Evolutionary conservation across 2,888 invertebrate species (phyloP), one percentile per base, ranked within the genome.

Genomic region (Rotaria sp.): DNA sequence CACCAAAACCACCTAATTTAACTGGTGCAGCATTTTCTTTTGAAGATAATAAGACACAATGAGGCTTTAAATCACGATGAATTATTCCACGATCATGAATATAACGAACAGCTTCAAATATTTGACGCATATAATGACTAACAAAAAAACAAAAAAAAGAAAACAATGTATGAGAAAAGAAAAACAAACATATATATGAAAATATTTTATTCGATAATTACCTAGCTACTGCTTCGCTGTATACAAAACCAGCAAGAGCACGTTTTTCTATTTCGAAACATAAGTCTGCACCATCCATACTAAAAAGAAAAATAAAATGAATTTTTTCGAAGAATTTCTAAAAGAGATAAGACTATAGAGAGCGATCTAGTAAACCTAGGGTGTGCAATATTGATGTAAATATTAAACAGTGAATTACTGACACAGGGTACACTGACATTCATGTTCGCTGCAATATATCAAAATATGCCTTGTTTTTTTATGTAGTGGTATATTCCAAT

Each of bases 61-160:
- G 97, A 21, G 98, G 98, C 89, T 97, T 94, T 89, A 99, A 94
- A 92, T 99, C 98, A 88, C 98, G 94, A 92, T 99, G 99, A 89
- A 98, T 95, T 89, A 99, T 97, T 92, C 96, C 96, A 91, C 96
- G 96, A 91, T 96, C 96, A 92, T 99, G 99, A 91, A 98, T 97
- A 93, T 98, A 99, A 89, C 96, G 94, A 85, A 99, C 92, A 3
- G 98, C 97, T 91, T 98, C 97, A 88, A 99, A 93, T 88, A 99
- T 96, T 92, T 99, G 98, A 86, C 96, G 94, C 95, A 98, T 96
- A 93, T 99, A 99, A 93, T 99, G 98, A 87, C 91, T 80, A 80
- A 1, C 41, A 75, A 26, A 24, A 18, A 38, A 45, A 4, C 8
- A 45, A 45, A 11, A 4, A 45, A 45, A 45, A 13, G 45, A n/a